A percentile compares a stretch with the other conserved stretches of the same genome.
phyloP scores from a whole-genome alignment of 2,797 vertebrate genomes.

The Aphelocoma californica region DNA sequence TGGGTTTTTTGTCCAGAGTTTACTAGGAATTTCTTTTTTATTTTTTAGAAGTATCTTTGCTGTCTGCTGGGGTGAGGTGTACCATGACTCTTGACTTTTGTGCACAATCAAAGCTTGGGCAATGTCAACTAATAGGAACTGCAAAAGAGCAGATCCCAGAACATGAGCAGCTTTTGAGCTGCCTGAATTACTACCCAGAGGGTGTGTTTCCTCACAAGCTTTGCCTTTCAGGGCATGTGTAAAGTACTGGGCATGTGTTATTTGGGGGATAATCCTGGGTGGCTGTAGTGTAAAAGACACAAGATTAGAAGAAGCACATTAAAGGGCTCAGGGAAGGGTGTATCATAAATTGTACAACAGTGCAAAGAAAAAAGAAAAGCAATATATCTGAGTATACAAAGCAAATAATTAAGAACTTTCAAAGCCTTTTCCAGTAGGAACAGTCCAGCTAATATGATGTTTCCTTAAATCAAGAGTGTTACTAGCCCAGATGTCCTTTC shows the following conservation, averaged over 20 bases:
- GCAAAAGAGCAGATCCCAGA: neutral
- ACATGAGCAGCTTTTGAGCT: neutral
- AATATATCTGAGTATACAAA: neutral
- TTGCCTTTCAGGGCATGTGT: neutral
- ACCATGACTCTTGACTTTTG: neutral
- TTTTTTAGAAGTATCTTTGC: neutral
- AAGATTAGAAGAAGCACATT: neutral
- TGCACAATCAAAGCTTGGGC: neutral
- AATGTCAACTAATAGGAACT: neutral
- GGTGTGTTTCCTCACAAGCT: neutral
- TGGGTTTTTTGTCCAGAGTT: neutral
- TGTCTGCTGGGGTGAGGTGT: neutral
- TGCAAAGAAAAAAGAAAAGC: neutral
- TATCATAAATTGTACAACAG: neutral
- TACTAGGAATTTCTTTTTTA: neutral
- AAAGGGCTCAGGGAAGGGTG: neutral
- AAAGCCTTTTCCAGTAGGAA: neutral
- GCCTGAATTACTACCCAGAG: neutral
- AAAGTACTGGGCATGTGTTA: neutral
- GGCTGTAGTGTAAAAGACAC: neutral
- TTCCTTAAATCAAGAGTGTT: neutral
- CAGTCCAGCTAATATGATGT: neutral
- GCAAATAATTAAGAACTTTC: neutral
- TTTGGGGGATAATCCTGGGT: neutral
- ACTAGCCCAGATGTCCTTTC: neutral